Evolutionary conservation across 2,113 vertebrate genomes (phyloP), one percentile per base, ranked within the genome.

Genomic region (Steatornis caripensis): DNA sequence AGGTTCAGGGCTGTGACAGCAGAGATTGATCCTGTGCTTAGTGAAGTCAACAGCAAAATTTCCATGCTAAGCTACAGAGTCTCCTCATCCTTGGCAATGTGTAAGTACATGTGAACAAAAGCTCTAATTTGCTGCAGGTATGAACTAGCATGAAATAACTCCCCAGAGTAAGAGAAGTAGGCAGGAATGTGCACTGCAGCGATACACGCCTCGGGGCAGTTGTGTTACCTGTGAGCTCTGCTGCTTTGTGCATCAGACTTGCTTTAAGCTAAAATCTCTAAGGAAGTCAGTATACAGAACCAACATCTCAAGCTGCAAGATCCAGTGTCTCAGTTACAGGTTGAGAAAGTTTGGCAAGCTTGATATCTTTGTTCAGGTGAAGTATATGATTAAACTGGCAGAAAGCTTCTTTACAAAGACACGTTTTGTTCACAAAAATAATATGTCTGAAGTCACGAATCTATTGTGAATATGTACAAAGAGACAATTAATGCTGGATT

Each of bases 81-180:
- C 76, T 85, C 45, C 23, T n/a, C 3, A 3, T 64, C n/a, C 49
- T 58, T 88, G 36, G 46, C 34, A 48, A 11, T 26, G 8, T 84
- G 39, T 16, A 77, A 70, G 45, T 54, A 46, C 36, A 11, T 6
- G 30, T 4, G 41, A 94, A 65, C 68, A 77, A 91, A 88, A 93
- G 21, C 51, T 74, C 34, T 79, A 34, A 49, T 91, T 86, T 93
- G 54, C 87, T 95, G 64, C 95, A 93, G 82, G 92, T 96, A 84
- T n/a, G 77, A 96, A 96, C 85, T 93, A 92, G 85, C 71, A 96
- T 69, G 68, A 70, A 48, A 70, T 78, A 77, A 81, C 32, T 82
- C 53, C 82, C 18, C 32, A 55, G 46, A 46, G 66, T 24, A 88
- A 74, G 36, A 85, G 75, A 80, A 86, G 45, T 12, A 54, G 64